These are phyloP conservation scores for Nemoura dubitans DNA, from an alignment of 2,888 invertebrate species.

Conservation along the genomic window DNA sequence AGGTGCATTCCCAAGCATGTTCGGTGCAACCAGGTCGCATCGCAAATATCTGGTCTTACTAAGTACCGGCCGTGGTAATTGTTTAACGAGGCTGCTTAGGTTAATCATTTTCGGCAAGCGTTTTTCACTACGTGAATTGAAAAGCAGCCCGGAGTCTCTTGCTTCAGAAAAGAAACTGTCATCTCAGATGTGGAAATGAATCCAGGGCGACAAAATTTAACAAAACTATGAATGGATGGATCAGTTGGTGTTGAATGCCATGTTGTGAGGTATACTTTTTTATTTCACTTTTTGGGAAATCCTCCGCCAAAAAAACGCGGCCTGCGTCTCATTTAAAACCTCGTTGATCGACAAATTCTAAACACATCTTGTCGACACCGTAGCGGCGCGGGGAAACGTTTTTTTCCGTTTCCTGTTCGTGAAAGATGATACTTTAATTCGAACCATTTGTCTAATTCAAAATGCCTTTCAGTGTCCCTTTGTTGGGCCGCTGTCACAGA, in stretches of 20 bases:
- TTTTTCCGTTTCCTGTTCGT: neutral
- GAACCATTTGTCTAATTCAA: neutral
- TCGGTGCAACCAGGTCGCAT: neutral
- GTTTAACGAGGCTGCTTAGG: neutral
- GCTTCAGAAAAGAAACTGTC: too few relatives aligned
- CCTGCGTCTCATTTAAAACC: neutral
- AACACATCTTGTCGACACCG: neutral
- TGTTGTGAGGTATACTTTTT: neutral
- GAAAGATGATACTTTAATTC: neutral
- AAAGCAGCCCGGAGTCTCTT: too few relatives aligned
- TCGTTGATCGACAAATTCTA: neutral
- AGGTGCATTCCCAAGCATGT: neutral
- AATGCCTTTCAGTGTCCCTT: neutral
- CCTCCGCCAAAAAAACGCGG: neutral
- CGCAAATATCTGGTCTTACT: neutral
- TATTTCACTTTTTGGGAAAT: neutral
- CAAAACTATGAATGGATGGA: neutral
- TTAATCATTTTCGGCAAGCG: neutral
- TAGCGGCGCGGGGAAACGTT: neutral
- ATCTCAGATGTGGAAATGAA: neutral
- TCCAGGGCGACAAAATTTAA: neutral
- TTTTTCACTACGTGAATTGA: neutral
- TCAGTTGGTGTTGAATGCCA: neutral
- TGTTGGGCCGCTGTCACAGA: neutral
- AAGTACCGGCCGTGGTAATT: neutral